Percentiles rank a stretch among this genome's conserved stretches.
Evolutionary conservation across 2,113 vertebrate genomes (phyloP).

Genomic region (Eulemur rufifrons): DNA sequence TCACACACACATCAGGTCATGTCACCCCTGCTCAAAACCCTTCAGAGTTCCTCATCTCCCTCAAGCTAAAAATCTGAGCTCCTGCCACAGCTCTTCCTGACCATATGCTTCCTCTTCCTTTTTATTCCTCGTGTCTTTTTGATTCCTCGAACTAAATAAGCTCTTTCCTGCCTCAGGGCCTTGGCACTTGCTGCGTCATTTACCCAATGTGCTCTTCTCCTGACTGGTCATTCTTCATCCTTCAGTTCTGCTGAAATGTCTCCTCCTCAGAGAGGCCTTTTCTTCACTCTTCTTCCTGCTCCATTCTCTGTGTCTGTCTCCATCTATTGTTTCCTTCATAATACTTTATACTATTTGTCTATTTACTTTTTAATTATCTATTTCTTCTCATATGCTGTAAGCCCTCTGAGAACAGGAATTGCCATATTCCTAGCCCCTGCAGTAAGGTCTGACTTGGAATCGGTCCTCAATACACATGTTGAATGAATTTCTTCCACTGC

Average conservation of each 20-base stretch:
- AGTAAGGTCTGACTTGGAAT: neutral
- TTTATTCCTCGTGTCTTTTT: neutral
- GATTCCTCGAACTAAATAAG: neutral
- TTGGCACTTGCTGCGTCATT: neutral
- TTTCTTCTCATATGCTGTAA: neutral
- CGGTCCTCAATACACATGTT: neutral
- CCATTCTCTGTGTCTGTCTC: neutral
- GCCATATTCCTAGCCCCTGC: neutral
- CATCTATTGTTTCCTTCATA: neutral
- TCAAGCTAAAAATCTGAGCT: neutral
- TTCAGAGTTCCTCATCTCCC: neutral
- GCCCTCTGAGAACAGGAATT: neutral
- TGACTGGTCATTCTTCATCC: neutral
- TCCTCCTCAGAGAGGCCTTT: neutral
- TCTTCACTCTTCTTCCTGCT: neutral
- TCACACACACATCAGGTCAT: neutral
- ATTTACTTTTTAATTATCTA: neutral
- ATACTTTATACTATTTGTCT: neutral
- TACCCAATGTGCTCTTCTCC: neutral
- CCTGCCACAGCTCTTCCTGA: neutral
- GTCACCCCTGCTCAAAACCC: neutral
- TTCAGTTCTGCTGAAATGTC: neutral
- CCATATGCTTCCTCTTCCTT: neutral
- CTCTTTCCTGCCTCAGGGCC: neutral
- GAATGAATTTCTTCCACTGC: constrained; percentile 1